phyloP scores from a whole-genome alignment of 2,113 vertebrate genomes.

The Lycaon pictus region DNA sequence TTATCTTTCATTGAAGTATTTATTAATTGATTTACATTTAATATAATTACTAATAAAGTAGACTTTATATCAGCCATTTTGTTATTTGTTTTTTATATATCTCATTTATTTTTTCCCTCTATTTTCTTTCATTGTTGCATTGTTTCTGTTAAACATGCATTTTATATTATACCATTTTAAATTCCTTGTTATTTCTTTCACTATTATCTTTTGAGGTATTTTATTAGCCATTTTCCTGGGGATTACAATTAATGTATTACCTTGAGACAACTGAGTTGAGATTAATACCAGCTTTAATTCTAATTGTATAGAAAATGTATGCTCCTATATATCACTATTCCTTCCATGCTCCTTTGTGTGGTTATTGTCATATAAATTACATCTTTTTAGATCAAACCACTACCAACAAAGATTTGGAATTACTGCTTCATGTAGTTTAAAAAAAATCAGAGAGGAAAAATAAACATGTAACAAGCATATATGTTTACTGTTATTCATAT shows the following conservation, averaged over 20 bases:
- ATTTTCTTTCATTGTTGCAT: neutral
- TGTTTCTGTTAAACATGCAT: neutral
- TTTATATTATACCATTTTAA: neutral
- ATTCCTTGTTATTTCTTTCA: neutral
- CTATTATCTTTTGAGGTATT: neutral
- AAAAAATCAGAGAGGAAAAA: neutral
- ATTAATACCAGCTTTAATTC: neutral
- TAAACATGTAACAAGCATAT: neutral
- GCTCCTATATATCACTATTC: neutral
- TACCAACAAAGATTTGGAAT: neutral
- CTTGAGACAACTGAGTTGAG: neutral
- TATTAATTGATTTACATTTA: neutral
- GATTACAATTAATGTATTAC: neutral
- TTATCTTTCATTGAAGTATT: neutral
- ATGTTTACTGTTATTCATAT: neutral
- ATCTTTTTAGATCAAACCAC: neutral
- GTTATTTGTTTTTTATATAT: neutral
- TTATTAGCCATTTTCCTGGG: neutral
- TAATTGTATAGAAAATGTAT: neutral
- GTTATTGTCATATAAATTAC: neutral
- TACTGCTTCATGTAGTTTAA: neutral
- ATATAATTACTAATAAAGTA: neutral
- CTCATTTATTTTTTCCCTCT: neutral
- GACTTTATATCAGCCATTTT: neutral
- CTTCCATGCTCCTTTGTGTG: neutral